Conservation (phyloP, 1,140 invertebrate genomes). For the Calliphora vicina region DNA sequence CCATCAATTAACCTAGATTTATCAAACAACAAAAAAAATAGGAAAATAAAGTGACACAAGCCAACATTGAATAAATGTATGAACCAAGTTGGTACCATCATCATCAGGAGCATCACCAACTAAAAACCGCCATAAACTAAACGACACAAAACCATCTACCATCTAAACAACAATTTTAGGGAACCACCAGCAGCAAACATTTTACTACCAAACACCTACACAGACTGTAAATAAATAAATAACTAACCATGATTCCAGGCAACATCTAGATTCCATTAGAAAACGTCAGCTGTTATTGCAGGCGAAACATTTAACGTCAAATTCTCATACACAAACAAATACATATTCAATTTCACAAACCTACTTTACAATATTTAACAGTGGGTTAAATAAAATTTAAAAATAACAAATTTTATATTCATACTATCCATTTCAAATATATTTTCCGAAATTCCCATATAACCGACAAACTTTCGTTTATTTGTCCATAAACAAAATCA, state of each 20-base stretch:
- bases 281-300: background rate
- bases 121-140: background rate
- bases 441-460: too few species aligned
- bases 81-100: background rate
- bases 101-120: background rate
- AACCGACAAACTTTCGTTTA: too few species aligned
- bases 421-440: too few species aligned
- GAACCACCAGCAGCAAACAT: background rate
- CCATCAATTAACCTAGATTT: conserved; percentile 13
- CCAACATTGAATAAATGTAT: background rate
- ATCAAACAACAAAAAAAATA: background rate
- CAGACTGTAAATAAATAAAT: too few species aligned
- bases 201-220: background rate
- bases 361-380: background rate
- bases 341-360: background rate
- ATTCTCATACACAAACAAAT: background rate
- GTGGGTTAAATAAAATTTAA: background rate
- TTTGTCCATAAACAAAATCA: too few species aligned
- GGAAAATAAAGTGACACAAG: background rate
- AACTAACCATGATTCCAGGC: too few species aligned
- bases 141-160: background rate
- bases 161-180: background rate
- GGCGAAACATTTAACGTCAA: background rate
- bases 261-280: background rate
- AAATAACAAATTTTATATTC: too few species aligned